Evolutionary conservation across 2,797 vertebrate genomes (phyloP).

Genomic region (Lacerta bilineata): DNA sequence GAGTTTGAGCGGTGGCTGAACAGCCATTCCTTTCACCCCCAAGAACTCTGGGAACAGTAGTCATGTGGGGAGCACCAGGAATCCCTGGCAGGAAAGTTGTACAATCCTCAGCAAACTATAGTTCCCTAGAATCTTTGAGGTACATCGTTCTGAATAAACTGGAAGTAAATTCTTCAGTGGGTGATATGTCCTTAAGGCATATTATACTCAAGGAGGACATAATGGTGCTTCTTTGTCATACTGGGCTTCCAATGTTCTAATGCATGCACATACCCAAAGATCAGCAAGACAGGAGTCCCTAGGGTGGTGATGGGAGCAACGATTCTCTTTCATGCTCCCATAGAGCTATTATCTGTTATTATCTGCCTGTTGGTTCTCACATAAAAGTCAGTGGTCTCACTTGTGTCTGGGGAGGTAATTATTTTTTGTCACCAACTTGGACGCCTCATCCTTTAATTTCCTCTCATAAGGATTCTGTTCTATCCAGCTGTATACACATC

Average conservation of each 20-base stretch:
- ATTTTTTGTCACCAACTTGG: not conserved
- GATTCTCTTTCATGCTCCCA: too few relatives aligned
- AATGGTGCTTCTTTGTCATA: not conserved
- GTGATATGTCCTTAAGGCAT: too few relatives aligned
- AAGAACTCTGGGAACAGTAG: not conserved
- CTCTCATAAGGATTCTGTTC: too few relatives aligned
- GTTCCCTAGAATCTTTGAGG: not conserved
- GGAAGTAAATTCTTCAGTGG: not conserved
- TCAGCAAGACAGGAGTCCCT: not conserved
- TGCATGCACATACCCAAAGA: not conserved
- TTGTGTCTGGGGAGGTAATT: not conserved
- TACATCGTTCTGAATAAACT: not conserved
- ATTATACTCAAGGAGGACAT: not conserved
- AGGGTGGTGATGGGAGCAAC: not conserved
- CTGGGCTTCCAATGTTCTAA: not conserved
- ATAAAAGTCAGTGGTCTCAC: not conserved
- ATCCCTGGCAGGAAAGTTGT: not conserved
- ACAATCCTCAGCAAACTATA: too few relatives aligned
- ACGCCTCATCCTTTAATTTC: not conserved
- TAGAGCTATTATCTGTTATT: not conserved
- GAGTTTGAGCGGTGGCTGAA: too few relatives aligned
- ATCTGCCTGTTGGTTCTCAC: not conserved
- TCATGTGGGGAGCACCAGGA: not conserved
- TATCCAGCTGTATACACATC: too few relatives aligned
- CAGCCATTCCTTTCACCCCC: not conserved